Base-by-base conservation (phyloP, 92 coral and sea anemone species). In the Bergia puertoricense region DNA sequence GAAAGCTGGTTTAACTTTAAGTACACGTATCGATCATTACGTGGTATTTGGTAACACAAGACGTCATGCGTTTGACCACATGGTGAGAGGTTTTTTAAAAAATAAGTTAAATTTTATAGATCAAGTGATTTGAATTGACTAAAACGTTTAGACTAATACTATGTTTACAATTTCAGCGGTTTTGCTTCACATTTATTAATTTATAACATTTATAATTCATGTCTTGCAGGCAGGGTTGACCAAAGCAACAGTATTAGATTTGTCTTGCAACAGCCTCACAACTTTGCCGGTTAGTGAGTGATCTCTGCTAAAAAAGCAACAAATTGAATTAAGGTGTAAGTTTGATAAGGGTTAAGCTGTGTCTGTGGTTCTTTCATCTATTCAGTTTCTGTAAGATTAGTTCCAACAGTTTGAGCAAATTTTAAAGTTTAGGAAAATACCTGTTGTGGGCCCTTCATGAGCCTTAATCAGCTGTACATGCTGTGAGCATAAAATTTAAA, bases 231-330 rank as follows among this genome's bases (percentile, higher is more conserved):
- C 94, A 13, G 84, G 92, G 8, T 67, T 97, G 85, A 91, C 97
- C 5, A 94, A 92, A 80, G 99, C 99, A 7, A 95, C 96, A 11
- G 88, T 93, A 16, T 91, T 97, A 62, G 99, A 97, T 88, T 86
- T 97, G 51, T 97, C 99, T 7, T 92, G 98, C 51, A 97, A 97
- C 85, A 91, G 86, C 75, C 87, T 97, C 51, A 85, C 91, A 15
- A 89, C 90, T 15, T 86, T 96, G 78, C 95, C 98, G 91, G 98
- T 96, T 79, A 92, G 94, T 80, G 11, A 11, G 3, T 41, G 74
- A 46, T 37, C 14, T 42, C 18, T 20, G 45, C 14, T 14, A 18
- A 54, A 54, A 54, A 54, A 57, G 15, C 67, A 57, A 14, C 22
- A 57, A 57, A 14, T 57, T 57, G 67, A 57, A 4, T 57, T 57